Evolutionary conservation across 2,797 vertebrate species (phyloP).

Genomic region (Zalophus californianus): DNA sequence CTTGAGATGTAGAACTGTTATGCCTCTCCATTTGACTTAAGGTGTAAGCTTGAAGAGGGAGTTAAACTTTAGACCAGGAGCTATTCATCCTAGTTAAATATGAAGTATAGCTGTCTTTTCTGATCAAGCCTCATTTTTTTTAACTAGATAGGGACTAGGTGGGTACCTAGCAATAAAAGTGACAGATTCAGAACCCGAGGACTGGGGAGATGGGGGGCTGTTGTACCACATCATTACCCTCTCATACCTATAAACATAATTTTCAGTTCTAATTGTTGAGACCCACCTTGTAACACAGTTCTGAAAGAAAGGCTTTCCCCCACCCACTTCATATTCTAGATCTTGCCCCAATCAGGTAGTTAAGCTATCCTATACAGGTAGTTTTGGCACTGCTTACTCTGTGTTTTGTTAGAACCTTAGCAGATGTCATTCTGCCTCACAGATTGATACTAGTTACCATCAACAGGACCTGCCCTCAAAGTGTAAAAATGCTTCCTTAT

Average conservation of each 20-base stretch:
- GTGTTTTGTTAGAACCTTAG: conserved; percentile 35
- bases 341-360: conserved; percentile 33
- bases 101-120: conserved; percentile 26
- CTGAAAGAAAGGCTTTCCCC: conserved; percentile 43
- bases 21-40: conserved; percentile 17
- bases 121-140: conserved; percentile 4
- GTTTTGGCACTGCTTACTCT: background rate
- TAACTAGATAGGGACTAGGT: background rate
- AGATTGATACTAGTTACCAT: conserved; percentile 52
- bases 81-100: conserved; percentile 35
- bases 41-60: conserved; percentile 47
- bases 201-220: background rate
- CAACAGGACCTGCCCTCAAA: background rate
- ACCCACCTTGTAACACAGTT: background rate
- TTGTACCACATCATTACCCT: background rate
- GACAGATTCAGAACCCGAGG: conserved; percentile 43
- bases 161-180: background rate
- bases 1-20: conserved; percentile 40
- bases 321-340: background rate
- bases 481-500: background rate
- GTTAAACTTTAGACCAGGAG: conserved; percentile 54
- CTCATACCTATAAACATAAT: background rate
- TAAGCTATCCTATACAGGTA: background rate
- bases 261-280: conserved; percentile 52
- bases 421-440: conserved; percentile 16